These are phyloP conservation scores for Threskiornis aethiopicus DNA, from an alignment of 2,797 vertebrate species.

Conservation along the genomic window DNA sequence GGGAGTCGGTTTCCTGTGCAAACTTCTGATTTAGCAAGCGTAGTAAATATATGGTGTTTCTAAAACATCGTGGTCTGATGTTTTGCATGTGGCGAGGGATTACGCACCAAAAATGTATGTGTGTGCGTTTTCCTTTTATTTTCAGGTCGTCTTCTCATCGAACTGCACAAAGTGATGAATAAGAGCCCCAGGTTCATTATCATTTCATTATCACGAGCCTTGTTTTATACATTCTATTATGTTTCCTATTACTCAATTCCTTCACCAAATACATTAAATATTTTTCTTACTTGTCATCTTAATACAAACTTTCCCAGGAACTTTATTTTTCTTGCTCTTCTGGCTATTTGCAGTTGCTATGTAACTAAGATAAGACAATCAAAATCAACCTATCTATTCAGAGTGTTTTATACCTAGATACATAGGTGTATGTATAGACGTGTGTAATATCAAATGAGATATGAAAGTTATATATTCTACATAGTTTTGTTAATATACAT, in stretches of 20 bases:
- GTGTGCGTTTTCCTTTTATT: not conserved
- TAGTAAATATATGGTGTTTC: not conserved
- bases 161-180: not conserved
- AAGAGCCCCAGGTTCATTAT: not conserved
- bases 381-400: not conserved
- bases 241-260: not conserved
- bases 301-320: not conserved
- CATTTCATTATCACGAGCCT: not conserved
- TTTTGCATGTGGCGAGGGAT: not conserved
- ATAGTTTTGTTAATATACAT: not conserved
- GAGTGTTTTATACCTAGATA: not conserved
- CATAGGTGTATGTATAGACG: not conserved
- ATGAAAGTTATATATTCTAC: not conserved
- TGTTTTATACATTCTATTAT: not conserved
- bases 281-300: conserved; percentile 2
- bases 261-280: not conserved
- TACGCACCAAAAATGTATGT: not conserved
- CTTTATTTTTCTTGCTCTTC: not conserved
- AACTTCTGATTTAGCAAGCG: not conserved
- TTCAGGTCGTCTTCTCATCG: not conserved
- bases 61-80: not conserved
- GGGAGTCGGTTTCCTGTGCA: not conserved
- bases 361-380: not conserved
- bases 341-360: not conserved
- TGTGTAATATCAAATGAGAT: not conserved